Evolutionary conservation across 2,888 invertebrate genomes (phyloP).

Genomic region (Seladonia tumulorum): DNA sequence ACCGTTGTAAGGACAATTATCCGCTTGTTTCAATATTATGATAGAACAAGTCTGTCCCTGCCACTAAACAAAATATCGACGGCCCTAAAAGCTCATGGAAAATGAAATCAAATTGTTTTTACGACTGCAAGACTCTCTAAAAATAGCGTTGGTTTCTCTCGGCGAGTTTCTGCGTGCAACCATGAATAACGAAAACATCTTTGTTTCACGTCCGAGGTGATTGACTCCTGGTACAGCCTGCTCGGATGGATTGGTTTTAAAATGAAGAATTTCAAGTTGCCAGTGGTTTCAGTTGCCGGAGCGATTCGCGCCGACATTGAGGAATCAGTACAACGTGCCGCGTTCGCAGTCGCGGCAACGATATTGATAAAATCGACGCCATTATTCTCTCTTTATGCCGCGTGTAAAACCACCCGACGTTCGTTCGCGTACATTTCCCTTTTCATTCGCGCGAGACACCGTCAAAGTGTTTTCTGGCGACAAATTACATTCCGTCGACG

Average conservation of each 20-base stretch:
- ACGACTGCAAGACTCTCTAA: background rate
- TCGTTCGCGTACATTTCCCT: background rate
- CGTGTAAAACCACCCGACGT: background rate
- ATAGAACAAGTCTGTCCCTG: no score
- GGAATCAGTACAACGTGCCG: background rate
- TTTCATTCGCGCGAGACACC: background rate
- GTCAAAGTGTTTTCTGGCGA: background rate
- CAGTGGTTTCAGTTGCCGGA: no score
- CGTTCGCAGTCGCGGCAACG: background rate
- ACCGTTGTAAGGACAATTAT: no score
- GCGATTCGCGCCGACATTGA: background rate
- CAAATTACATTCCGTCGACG: background rate
- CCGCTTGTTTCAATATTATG: no score
- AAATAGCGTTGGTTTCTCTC: background rate
- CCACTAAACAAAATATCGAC: no score
- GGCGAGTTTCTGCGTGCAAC: background rate
- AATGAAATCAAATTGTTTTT: background rate
- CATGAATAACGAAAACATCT: background rate
- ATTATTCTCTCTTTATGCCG: background rate
- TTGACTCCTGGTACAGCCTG: background rate
- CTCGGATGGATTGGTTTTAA: background rate
- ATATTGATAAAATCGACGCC: background rate
- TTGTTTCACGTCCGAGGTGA: background rate
- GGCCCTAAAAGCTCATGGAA: no score
- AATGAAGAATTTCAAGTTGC: background rate